These are phyloP conservation scores for Marisa cornuarietis DNA, from an alignment of 1,140 invertebrate genomes.

Conservation along the genomic window DNA sequence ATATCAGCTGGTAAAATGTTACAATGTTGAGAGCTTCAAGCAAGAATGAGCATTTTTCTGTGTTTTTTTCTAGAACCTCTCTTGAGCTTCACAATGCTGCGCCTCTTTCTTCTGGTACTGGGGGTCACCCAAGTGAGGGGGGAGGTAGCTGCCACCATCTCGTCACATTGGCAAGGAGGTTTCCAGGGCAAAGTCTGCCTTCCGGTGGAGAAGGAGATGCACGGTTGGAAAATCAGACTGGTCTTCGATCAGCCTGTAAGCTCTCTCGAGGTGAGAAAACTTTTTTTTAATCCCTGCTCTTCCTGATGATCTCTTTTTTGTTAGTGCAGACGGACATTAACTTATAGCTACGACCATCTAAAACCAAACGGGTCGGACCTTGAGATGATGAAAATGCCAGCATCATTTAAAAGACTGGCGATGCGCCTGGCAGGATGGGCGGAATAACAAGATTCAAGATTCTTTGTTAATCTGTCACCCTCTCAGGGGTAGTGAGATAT, in stretches of 20 bases:
- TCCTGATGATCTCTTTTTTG: not conserved
- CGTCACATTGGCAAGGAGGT: constrained; percentile 32
- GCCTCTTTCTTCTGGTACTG: not conserved
- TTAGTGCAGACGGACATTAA: no score
- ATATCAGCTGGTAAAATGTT: no score
- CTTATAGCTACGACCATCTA: no score
- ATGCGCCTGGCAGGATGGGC: no score
- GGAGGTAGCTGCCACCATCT: constrained; percentile 1
- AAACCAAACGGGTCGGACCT: no score
- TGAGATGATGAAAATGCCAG: no score
- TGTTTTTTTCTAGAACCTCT: not conserved
- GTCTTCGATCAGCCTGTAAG: constrained; percentile 23
- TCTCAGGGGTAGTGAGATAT: no score
- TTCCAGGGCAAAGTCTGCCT: constrained; percentile 31
- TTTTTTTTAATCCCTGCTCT: not conserved
- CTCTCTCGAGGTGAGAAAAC: constrained; percentile 20
- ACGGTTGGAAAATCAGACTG: constrained; percentile 31
- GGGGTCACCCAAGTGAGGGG: not conserved
- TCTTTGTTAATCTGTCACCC: no score
- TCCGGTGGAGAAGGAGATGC: constrained; percentile 12
- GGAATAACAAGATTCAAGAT: no score
- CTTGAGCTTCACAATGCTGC: not conserved
- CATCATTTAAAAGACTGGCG: no score
- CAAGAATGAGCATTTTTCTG: not conserved
- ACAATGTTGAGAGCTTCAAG: not conserved